phyloP scores from a whole-genome alignment of 2,797 vertebrate genomes.

The Kryptopterus vitreolus region DNA sequence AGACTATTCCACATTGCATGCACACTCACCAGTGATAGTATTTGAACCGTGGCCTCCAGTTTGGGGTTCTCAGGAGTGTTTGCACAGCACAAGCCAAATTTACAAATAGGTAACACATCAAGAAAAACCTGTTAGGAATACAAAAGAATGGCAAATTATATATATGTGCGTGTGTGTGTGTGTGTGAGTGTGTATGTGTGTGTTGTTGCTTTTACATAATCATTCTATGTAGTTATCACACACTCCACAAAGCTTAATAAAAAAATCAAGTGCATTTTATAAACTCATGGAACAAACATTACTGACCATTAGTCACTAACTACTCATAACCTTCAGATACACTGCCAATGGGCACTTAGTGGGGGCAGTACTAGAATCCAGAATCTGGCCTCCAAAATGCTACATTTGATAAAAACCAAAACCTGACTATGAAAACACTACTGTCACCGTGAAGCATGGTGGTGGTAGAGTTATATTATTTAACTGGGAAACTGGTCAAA shows the following conservation, averaged over 20 bases:
- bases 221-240: background rate
- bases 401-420: background rate
- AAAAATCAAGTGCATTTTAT: background rate
- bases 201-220: background rate
- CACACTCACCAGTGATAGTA: conserved; percentile 95
- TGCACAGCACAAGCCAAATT: conserved; percentile 97
- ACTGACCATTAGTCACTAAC: background rate
- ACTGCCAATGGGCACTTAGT: background rate
- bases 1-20: background rate
- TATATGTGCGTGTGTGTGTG: no score
- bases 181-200: no score
- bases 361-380: no score
- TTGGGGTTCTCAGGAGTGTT: conserved; percentile 92
- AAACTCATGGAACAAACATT: background rate
- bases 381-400: background rate
- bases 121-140: conserved; percentile 85
- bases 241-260: background rate
- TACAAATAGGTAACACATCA: conserved; percentile 99
- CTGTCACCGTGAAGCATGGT: background rate
- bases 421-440: background rate
- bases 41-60: conserved; percentile 95
- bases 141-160: background rate
- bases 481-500: background rate
- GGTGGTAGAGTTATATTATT: background rate
- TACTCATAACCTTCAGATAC: background rate